A percentile compares a stretch with the other conserved stretches of the same genome.
These are phyloP conservation scores for Crotalus tigris DNA, from an alignment of 2,113 vertebrate species.

Conservation along the genomic window DNA sequence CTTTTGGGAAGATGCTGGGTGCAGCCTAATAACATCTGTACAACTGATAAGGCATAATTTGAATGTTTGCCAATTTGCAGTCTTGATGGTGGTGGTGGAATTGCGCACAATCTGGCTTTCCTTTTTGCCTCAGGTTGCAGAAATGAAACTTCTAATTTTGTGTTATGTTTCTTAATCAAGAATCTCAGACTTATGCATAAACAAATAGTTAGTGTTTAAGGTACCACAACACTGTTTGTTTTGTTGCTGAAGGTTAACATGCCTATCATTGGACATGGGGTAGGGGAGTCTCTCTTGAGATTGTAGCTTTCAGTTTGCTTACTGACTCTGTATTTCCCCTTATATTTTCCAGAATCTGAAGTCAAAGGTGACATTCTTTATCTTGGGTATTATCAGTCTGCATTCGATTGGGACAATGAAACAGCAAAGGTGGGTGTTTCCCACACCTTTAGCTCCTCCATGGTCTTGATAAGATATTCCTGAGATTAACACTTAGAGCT, in stretches of 20 bases:
- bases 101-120: background rate
- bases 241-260: background rate
- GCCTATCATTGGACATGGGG: background rate
- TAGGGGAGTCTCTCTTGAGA: background rate
- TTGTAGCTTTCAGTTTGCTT: background rate
- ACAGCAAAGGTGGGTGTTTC: slow-evolving; percentile 17
- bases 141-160: background rate
- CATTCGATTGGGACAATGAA: slow-evolving; percentile 22
- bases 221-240: background rate
- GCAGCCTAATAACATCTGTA: background rate
- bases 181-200: background rate
- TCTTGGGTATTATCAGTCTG: slow-evolving; percentile 86
- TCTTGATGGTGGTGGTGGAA: background rate
- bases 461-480: background rate
- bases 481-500: background rate
- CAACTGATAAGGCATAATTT: background rate
- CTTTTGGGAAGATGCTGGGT: background rate
- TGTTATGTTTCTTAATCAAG: background rate
- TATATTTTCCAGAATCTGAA: slow-evolving; percentile 79
- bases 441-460: background rate
- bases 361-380: slow-evolving; percentile 89
- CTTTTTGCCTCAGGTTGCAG: background rate
- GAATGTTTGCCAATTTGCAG: background rate
- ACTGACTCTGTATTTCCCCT: background rate
- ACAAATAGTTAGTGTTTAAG: background rate